phyloP scores from a whole-genome alignment of 2,113 vertebrate genomes.

The Austrofundulus limnaeus region DNA sequence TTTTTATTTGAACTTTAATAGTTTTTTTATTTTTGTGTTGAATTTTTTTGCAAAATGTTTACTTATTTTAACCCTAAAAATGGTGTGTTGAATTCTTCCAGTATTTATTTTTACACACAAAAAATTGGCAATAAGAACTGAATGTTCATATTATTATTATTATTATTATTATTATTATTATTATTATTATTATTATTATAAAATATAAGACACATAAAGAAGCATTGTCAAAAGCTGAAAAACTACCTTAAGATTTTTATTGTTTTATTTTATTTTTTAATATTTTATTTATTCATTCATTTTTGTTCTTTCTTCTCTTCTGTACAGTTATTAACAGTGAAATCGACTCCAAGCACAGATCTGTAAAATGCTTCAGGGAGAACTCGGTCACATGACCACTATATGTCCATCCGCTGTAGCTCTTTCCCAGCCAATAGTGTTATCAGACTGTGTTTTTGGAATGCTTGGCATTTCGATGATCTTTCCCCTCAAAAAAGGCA shows the following conservation, averaged over 20 bases:
- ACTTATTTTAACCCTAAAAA: neutral
- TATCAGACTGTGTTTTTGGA: slow-evolving; percentile 71
- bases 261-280: no score
- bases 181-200: neutral
- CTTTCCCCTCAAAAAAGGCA: slow-evolving; percentile 54
- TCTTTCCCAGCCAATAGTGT: slow-evolving; percentile 75
- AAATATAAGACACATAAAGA: neutral
- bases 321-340: slow-evolving; percentile 29
- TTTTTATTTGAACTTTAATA: no score
- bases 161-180: no score
- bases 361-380: slow-evolving; percentile 52
- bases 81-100: neutral
- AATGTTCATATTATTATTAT: neutral
- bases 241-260: slow-evolving; percentile 10
- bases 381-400: slow-evolving; percentile 71
- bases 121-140: no score
- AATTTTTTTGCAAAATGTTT: neutral
- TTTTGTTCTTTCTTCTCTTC: neutral
- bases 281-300: no score
- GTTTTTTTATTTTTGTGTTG: neutral
- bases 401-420: slow-evolving; percentile 64
- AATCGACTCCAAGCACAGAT: slow-evolving; percentile 46
- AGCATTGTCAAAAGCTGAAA: slow-evolving; percentile 10
- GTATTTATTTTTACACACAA: neutral
- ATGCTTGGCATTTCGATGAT: slow-evolving; percentile 76